These are phyloP conservation scores for Drosophila anceps DNA, from an alignment of 2,888 invertebrate species.

Conservation along the genomic window DNA sequence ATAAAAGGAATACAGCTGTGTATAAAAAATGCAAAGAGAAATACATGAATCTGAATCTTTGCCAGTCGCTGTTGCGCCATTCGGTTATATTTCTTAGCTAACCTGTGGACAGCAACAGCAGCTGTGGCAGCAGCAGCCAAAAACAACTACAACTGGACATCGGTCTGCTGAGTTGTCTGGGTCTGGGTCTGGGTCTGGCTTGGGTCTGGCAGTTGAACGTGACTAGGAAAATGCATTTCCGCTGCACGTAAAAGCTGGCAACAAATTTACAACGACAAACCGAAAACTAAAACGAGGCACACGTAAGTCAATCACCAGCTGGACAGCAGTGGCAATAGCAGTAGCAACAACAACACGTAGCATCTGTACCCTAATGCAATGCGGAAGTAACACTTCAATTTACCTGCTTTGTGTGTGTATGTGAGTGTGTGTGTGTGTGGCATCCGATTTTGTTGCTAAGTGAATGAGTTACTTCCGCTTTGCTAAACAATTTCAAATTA, in stretches of 20 bases:
- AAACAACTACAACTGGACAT: constrained; percentile 28
- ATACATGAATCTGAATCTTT: constrained; percentile 45
- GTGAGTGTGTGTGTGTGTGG: constrained; percentile 28
- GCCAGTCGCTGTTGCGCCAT: constrained; percentile 47
- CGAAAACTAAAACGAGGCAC: constrained; percentile 72
- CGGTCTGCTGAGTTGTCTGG: constrained; percentile 36
- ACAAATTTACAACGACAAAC: constrained; percentile 71
- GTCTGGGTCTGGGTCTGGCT: constrained; percentile 46
- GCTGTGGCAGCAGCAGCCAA: not conserved
- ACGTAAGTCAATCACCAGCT: constrained; percentile 79
- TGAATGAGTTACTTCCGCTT: constrained; percentile 79
- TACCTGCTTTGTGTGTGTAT: constrained; percentile 33
- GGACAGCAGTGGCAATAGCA: constrained; percentile 48
- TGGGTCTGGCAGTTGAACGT: constrained; percentile 62
- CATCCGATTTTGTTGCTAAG: constrained; percentile 75
- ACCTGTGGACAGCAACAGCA: constrained; percentile 34
- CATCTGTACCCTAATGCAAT: constrained; percentile 71
- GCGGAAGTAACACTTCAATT: constrained; percentile 80
- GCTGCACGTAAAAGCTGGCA: constrained; percentile 69
- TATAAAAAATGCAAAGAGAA: constrained; percentile 5
- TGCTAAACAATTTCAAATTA: constrained; percentile 75
- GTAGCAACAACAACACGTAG: constrained; percentile 30
- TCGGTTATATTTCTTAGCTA: constrained; percentile 60
- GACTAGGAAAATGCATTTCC: constrained; percentile 80
- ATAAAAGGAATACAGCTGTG: constrained; percentile 22